A percentile compares a stretch with the other conserved stretches of the same genome.
These are phyloP conservation scores for Anomalospiza imberbis DNA, from an alignment of 2,797 vertebrate genomes.

Conservation along the genomic window DNA sequence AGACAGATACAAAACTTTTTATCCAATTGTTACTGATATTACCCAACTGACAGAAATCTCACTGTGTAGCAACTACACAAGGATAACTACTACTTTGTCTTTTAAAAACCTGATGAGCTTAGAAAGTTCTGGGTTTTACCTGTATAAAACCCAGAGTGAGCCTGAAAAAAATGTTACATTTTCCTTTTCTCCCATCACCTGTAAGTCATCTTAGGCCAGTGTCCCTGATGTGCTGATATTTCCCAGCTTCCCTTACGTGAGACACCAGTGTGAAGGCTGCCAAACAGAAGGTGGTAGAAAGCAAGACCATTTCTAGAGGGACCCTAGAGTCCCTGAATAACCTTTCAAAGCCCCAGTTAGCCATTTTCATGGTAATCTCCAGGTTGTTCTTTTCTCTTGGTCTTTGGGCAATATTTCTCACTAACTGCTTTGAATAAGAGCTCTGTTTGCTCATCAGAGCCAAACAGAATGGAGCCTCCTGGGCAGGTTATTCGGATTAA, in stretches of 20 bases:
- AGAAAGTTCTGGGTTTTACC: not conserved
- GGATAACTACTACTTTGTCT: not conserved
- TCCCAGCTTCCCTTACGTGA: not conserved
- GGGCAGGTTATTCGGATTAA: not conserved
- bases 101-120: not conserved
- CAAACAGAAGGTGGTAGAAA: not conserved
- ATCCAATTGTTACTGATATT: not conserved
- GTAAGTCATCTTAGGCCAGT: not conserved
- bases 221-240: not conserved
- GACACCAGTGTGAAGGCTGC: not conserved
- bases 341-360: not conserved
- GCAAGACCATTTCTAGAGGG: not conserved
- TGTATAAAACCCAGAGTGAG: not conserved
- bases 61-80: not conserved
- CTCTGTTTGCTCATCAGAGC: not conserved
- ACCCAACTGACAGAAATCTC: not conserved
- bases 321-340: not conserved
- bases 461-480: not conserved
- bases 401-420: not conserved
- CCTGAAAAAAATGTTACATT: fast-evolving
- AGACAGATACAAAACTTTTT: not conserved
- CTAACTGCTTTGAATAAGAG: not conserved
- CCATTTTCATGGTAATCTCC: not conserved
- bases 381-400: not conserved
- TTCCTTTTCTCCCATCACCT: not conserved